Percentiles rank a stretch among this genome's conserved stretches.
These are phyloP conservation scores for Argyrosomus regius DNA, from an alignment of 2,797 vertebrate species.

Conservation along the genomic window DNA sequence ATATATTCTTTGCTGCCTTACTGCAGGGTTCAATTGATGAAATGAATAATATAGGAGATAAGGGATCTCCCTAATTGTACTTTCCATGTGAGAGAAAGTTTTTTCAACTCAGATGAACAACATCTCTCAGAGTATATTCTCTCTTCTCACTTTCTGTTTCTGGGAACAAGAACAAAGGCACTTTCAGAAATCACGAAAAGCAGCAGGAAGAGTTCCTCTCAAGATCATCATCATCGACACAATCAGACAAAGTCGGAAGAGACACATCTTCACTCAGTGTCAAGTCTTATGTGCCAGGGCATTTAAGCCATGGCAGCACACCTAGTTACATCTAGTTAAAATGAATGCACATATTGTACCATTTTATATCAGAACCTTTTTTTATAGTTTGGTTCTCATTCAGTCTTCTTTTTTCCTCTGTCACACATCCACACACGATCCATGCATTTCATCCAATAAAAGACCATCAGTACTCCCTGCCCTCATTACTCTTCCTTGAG, in stretches of 20 bases:
- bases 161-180: neutral
- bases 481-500: neutral
- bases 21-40: neutral
- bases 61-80: neutral
- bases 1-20: neutral
- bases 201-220: neutral
- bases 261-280: neutral
- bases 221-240: too few species aligned
- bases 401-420: neutral
- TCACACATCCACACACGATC: slow-evolving; percentile 3
- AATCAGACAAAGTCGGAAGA: neutral
- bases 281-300: neutral
- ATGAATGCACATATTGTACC: neutral
- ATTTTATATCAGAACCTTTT: neutral
- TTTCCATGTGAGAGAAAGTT: neutral
- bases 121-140: neutral
- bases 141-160: neutral
- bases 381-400: neutral
- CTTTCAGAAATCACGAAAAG: neutral
- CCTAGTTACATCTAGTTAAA: neutral
- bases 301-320: neutral
- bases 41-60: neutral
- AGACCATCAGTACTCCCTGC: neutral
- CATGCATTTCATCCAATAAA: slow-evolving; percentile 29
- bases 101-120: neutral